Percentiles rank a stretch among this genome's conserved stretches.
Evolutionary conservation across 2,888 invertebrate genomes (phyloP).

Genomic region (Odontocolon sp.): DNA sequence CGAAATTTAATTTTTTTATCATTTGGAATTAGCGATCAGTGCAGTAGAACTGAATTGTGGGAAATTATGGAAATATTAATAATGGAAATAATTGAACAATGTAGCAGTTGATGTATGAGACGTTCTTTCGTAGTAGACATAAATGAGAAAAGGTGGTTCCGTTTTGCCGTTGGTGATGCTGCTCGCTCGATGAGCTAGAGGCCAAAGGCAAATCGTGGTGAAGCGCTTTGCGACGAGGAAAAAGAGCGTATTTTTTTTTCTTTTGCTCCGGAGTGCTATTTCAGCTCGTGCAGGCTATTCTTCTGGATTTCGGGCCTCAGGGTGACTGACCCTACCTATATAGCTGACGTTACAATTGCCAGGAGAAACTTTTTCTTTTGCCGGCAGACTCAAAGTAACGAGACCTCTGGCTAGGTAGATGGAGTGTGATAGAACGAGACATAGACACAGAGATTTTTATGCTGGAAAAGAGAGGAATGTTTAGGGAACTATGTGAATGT

Average conservation of each 20-base stretch:
- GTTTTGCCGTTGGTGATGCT: too few relatives aligned
- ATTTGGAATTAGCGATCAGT: too few relatives aligned
- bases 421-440: constrained; percentile 5
- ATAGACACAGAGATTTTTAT: neutral
- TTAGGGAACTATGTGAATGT: neutral
- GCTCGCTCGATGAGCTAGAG: constrained; percentile 18
- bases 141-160: too few relatives aligned
- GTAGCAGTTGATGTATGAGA: too few relatives aligned
- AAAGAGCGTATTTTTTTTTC: neutral
- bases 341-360: constrained; percentile 35
- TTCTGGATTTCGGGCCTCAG: constrained; percentile 13
- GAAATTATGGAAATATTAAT: too few relatives aligned
- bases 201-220: constrained; percentile 36
- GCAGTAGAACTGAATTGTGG: too few relatives aligned
- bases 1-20: too few relatives aligned
- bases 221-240: constrained; percentile 26
- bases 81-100: too few relatives aligned
- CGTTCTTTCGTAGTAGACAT: neutral
- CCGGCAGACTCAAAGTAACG: constrained; percentile 38
- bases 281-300: neutral
- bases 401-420: constrained; percentile 17
- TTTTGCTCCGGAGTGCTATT: neutral
- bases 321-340: constrained; percentile 10
- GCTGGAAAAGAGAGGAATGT: neutral
- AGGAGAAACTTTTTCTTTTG: constrained; percentile 4